A percentile compares a stretch with the other conserved stretches of the same genome.
These are phyloP conservation scores for Scrobipalpa costella DNA, from an alignment of 2,888 invertebrate genomes.

Conservation along the genomic window DNA sequence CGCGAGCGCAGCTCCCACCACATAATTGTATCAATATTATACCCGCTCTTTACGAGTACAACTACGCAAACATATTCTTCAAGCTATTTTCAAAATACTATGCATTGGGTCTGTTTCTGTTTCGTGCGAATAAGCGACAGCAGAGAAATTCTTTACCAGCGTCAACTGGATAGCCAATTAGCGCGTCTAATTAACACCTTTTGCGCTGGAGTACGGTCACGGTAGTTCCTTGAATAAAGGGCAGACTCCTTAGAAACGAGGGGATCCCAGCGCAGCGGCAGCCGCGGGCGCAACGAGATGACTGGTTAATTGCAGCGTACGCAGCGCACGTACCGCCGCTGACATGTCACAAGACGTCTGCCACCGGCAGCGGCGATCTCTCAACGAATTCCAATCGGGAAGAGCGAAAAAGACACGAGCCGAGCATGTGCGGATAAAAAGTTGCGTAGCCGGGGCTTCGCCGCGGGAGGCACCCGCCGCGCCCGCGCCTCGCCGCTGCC, in stretches of 20 bases:
- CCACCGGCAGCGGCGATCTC: conserved; percentile 79
- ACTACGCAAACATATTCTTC: neutral
- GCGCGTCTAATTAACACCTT: conserved; percentile 59
- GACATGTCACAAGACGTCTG: conserved; percentile 80
- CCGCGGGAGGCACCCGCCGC: conserved; percentile 66
- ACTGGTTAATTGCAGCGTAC: conserved; percentile 76
- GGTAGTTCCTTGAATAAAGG: conserved; percentile 70
- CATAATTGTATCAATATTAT: conserved; percentile 73
- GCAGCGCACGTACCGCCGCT: conserved; percentile 72
- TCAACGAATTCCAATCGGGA: conserved; percentile 78
- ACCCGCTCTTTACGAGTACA: conserved; percentile 51
- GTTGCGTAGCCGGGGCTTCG: conserved; percentile 62
- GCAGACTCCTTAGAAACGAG: conserved; percentile 57
- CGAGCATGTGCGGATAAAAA: conserved; percentile 74
- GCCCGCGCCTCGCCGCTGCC: conserved; percentile 44
- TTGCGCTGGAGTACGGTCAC: conserved; percentile 61
- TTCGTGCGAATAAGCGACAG: conserved; percentile 26
- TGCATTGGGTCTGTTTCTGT: neutral
- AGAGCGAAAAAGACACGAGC: conserved; percentile 81
- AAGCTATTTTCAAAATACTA: neutral
- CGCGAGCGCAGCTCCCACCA: conserved; percentile 54
- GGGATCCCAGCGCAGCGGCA: conserved; percentile 56
- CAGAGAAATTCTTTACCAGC: conserved; percentile 37
- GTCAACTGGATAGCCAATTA: conserved; percentile 52
- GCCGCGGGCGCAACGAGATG: conserved; percentile 55